These are phyloP conservation scores for Autographa pulchrina DNA, from an alignment of 2,888 invertebrate species.

Conservation along the genomic window DNA sequence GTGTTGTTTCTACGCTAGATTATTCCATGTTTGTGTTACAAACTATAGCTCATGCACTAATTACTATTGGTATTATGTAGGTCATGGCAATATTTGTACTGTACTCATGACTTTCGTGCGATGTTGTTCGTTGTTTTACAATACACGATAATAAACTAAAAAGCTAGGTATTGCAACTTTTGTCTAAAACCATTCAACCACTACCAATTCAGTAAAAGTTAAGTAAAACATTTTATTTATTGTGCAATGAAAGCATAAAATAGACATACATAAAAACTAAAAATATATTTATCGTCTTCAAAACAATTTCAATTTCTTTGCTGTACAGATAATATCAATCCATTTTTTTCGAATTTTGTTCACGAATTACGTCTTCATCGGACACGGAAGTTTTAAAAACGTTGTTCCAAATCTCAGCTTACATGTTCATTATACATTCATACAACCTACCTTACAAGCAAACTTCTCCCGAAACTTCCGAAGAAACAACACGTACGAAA, in stretches of 20 bases:
- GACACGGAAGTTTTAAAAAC: not conserved
- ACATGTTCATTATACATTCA: not conserved
- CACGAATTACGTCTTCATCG: too few species aligned
- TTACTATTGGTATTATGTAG: not conserved
- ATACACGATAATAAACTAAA: not conserved
- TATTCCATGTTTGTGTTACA: not conserved
- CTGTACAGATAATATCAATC: too few species aligned
- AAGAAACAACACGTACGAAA: slow-evolving; percentile 33
- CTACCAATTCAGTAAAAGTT: not conserved
- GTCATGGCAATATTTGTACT: not conserved
- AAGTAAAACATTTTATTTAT: too few species aligned
- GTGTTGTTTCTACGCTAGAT: not conserved
- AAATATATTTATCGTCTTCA: too few species aligned
- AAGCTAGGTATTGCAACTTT: not conserved
- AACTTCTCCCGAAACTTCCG: slow-evolving; percentile 8
- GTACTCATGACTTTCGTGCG: not conserved
- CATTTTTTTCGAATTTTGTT: too few species aligned
- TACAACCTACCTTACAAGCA: not conserved
- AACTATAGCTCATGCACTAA: slow-evolving; percentile 2
- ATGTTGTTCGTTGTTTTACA: slow-evolving; percentile 1
- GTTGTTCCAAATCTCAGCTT: not conserved
- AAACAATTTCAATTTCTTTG: too few species aligned
- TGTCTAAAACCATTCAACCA: not conserved
- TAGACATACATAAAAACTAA: too few species aligned
- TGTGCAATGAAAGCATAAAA: too few species aligned